phyloP scores from a whole-genome alignment of 64 coral and sea anemone genomes.

The Exaiptasia diaphana region DNA sequence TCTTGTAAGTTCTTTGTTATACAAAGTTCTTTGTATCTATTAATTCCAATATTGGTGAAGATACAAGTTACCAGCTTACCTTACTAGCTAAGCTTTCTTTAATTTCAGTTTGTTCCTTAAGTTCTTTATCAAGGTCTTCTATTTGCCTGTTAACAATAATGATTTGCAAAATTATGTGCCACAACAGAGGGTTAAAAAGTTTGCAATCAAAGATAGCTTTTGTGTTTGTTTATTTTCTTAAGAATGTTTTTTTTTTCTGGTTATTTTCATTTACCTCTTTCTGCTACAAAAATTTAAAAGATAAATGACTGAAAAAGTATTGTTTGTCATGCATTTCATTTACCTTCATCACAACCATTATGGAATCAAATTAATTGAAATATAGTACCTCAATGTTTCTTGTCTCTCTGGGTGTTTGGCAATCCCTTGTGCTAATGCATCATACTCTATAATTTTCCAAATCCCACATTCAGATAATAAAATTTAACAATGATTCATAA shows the following conservation, averaged over 20 bases:
- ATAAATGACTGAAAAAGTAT: too few relatives aligned
- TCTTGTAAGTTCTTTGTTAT: too few relatives aligned
- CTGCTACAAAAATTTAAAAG: too few relatives aligned
- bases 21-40: not conserved
- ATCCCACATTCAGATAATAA: too few relatives aligned
- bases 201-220: too few relatives aligned
- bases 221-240: too few relatives aligned
- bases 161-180: not conserved
- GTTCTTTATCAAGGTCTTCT: conserved; percentile 70
- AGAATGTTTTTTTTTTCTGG: too few relatives aligned
- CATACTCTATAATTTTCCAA: conserved; percentile 75
- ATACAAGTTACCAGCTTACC: conserved; percentile 7
- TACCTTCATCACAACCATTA: too few relatives aligned
- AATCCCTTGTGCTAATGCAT: conserved; percentile 81
- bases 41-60: not conserved
- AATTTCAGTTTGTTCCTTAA: conserved; percentile 51
- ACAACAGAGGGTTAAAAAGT: not conserved
- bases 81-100: conserved; percentile 81
- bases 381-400: conserved; percentile 56
- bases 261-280: too few relatives aligned
- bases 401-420: conserved; percentile 81
- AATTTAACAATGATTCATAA: too few relatives aligned
- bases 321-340: too few relatives aligned
- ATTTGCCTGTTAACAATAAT: conserved; percentile 59
- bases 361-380: too few relatives aligned